Base-by-base conservation (phyloP, 2,797 vertebrate species). In the Coregonus suidteri region DNA sequence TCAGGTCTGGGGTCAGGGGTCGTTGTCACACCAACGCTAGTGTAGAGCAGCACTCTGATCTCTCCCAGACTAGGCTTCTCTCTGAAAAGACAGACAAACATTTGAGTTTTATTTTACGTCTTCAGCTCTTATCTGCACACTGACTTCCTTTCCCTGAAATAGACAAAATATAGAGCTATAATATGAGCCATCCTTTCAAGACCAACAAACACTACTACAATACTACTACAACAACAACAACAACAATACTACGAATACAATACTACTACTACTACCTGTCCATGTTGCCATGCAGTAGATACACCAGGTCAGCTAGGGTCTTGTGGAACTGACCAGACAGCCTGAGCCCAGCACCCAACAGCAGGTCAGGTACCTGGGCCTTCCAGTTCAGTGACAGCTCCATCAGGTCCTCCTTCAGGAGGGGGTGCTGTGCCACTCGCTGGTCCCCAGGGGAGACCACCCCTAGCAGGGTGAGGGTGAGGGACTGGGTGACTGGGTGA, bases 201-300 rank as follows among this genome's bases (percentile, higher is more conserved):
- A 47, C 9, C 41, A 47, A 47, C 41, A 47, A 47, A 47, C 3
- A 47, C 9, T 47, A 34, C 31, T 34, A n/a, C 7, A 20, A 62
- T 62, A 9, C 9, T 3, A 11, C 9, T 47, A 62, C 59, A 2
- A 34, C 31, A 34, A 34, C 31, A 34, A 62, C 59, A 2, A 34
- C 31, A 34, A 34, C 31, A 34, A 34, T 34, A 34, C 31, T 34
- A 34, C 3, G 2, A 34, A 2, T 34, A 34, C 31, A 34, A 34
- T 34, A 34, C 31, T 53, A 18, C 4, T 56, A 2, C 53, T 56
- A 11, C 41, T 47, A 62, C 59, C 74, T 41, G 88, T 18, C 88
- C 91, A 94, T 95, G 81, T 96, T 96, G 84, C 92, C 93, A 73
- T 94, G 90, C 73, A 96, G 86, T 53, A 95, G 80, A 81, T 95